Conservation (phyloP, 2,888 invertebrate genomes). For the Amiota mariae region DNA sequence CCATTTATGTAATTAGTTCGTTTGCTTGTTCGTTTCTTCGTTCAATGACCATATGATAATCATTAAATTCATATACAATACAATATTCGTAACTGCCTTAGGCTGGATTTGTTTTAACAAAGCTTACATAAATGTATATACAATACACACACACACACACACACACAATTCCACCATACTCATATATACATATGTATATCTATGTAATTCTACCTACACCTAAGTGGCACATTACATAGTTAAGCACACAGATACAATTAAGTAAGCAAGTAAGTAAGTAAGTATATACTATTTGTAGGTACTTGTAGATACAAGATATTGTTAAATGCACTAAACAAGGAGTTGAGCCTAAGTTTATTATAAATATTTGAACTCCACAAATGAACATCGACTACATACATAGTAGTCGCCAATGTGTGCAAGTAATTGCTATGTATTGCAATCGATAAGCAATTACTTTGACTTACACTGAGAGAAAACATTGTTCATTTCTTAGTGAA, state of each 20-base stretch:
- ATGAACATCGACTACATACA: not conserved
- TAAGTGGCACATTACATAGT: too few relatives aligned
- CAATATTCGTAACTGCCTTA: not conserved
- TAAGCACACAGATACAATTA: too few relatives aligned
- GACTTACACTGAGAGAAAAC: constrained; percentile 11
- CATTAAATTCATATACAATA: constrained; percentile 25
- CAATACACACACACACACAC: constrained; percentile 17
- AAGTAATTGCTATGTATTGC: constrained; percentile 18
- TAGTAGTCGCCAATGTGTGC: not conserved
- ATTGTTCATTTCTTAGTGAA: not conserved
- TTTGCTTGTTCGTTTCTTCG: not conserved
- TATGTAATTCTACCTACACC: too few relatives aligned
- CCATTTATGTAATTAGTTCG: constrained; percentile 60
- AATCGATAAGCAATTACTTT: constrained; percentile 17
- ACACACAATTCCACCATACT: not conserved
- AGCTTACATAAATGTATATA: constrained; percentile 16
- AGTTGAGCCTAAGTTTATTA: not conserved
- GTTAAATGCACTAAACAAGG: not conserved
- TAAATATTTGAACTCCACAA: constrained; percentile 10
- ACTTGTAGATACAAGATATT: too few relatives aligned
- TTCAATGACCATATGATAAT: not conserved
- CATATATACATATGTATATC: not conserved
- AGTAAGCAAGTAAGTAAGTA: too few relatives aligned
- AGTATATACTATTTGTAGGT: too few relatives aligned
- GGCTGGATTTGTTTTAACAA: not conserved